phyloP scores from a whole-genome alignment of 2,113 vertebrate species.

The Oncorhynchus gorbuscha region DNA sequence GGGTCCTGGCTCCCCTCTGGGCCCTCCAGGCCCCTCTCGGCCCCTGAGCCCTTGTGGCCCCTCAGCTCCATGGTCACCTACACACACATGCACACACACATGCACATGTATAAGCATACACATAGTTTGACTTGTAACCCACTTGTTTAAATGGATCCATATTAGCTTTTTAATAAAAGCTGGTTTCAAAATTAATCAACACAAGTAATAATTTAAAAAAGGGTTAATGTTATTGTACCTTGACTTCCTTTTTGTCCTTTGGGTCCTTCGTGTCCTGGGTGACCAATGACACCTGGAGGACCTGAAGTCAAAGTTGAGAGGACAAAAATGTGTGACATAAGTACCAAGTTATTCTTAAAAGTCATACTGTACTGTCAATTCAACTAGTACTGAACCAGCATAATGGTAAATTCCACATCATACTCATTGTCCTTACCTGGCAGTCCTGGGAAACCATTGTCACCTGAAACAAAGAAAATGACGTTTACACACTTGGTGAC shows the following conservation, averaged over 20 bases:
- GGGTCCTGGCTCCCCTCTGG: constrained; percentile 83
- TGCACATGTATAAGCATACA: constrained; percentile 2
- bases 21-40: constrained; percentile 82
- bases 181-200: background rate
- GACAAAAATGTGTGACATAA: constrained; percentile 4
- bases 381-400: background rate
- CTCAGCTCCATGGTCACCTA: constrained; percentile 87
- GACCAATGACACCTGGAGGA: constrained; percentile 77
- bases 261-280: constrained; percentile 81
- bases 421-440: constrained; percentile 57
- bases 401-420: background rate
- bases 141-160: background rate
- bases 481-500: background rate
- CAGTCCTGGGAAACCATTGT: constrained; percentile 65
- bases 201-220: too few species aligned
- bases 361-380: background rate
- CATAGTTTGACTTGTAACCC: background rate
- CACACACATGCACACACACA: constrained; percentile 15
- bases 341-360: background rate
- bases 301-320: constrained; percentile 63
- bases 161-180: background rate
- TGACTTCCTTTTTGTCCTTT: constrained; percentile 91
- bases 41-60: constrained; percentile 84
- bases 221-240: constrained; percentile 66
- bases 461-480: constrained; percentile 60